Percentiles rank a stretch among this genome's conserved stretches.
phyloP scores from a whole-genome alignment of 1,140 invertebrate genomes.

The Drosophila sucinea region DNA sequence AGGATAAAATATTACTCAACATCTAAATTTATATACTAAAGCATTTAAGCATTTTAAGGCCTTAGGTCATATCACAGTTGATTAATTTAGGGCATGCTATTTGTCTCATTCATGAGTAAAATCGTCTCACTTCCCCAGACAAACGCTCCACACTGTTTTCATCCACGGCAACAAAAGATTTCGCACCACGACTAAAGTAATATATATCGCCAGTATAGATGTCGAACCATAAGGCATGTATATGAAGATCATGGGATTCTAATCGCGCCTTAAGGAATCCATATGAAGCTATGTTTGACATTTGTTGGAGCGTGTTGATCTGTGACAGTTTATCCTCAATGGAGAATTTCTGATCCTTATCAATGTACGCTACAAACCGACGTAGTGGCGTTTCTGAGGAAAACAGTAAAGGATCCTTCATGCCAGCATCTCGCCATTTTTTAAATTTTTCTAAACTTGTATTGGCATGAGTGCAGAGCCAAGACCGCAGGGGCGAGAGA shows the following conservation, averaged over 20 bases:
- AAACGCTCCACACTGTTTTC: conserved; percentile 90
- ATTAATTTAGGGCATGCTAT: conserved; percentile 12
- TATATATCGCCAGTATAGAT: conserved; percentile 98
- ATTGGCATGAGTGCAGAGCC: conserved; percentile 94
- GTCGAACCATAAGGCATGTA: conserved; percentile 98
- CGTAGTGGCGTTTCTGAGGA: conserved; percentile 92
- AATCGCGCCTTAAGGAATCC: conserved; percentile 94
- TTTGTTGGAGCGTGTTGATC: conserved; percentile 96
- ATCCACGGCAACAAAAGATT: conserved; percentile 91
- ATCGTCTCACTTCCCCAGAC: conserved; percentile 90
- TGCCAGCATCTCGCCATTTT: conserved; percentile 87
- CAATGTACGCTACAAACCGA: conserved; percentile 96
- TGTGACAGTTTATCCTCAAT: conserved; percentile 97
- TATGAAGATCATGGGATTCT: conserved; percentile 91
- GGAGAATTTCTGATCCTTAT: conserved; percentile 94
- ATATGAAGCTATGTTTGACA: conserved; percentile 97
- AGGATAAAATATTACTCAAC: not conserved
- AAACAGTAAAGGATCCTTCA: conserved; percentile 89
- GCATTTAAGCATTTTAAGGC: conserved; percentile 33
- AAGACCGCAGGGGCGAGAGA: conserved; percentile 94
- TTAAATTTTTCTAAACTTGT: conserved; percentile 93
- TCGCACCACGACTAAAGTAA: conserved; percentile 93
- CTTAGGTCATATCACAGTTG: conserved; percentile 70
- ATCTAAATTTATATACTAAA: not conserved
- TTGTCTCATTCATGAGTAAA: conserved; percentile 87